Evolutionary conservation across 2,888 invertebrate species (phyloP), one percentile per base, ranked within the genome.

Genomic region (Germaria angustata): DNA sequence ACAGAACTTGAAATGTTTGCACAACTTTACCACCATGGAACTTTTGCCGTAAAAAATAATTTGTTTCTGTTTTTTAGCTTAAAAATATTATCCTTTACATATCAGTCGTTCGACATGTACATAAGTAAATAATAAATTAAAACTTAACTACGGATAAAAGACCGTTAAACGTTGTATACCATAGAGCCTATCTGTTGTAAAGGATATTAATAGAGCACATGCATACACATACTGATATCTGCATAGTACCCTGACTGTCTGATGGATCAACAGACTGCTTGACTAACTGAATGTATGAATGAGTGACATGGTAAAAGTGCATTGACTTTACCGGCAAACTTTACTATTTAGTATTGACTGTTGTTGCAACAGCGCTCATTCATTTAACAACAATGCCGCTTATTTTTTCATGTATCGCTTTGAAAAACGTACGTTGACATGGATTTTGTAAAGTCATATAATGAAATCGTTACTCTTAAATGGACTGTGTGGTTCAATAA

Each of bases 51-150:
- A 49, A 57, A 69, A 63, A 34, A 36, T n/a, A 57, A 22, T 39
- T 59, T 20, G 34, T 65, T 59, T 44, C 20, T 34, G 8, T 57
- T 57, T 17, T 53, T 15, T 5, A 49, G 22, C 20, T 59, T 61
- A 66, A 72, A 69, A 75, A 44, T 34, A 65, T 55, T 79, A 75
- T 79, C 75, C 82, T 79, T 82, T 82, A 53, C 68, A 77, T 71
- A 66, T 69, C 15, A 49, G 73, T 75, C 53, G 20, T 63, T 73
- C 72, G 55, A 61, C 65, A 81, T 61, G 73, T 9, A 34, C 9
- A 57, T 75, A 82, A 82, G 78, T 81, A 78, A 81, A 79, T 75
- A 82, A 82, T 82, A 79, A 82, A 75, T 82, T 82, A 41, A 79
- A 66, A 44, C 63, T 78, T 75, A 78, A 82, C 81, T 69, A 20